These are phyloP conservation scores for Dicrurus megarhynchus DNA, from an alignment of 2,113 vertebrate species.

Conservation along the genomic window DNA sequence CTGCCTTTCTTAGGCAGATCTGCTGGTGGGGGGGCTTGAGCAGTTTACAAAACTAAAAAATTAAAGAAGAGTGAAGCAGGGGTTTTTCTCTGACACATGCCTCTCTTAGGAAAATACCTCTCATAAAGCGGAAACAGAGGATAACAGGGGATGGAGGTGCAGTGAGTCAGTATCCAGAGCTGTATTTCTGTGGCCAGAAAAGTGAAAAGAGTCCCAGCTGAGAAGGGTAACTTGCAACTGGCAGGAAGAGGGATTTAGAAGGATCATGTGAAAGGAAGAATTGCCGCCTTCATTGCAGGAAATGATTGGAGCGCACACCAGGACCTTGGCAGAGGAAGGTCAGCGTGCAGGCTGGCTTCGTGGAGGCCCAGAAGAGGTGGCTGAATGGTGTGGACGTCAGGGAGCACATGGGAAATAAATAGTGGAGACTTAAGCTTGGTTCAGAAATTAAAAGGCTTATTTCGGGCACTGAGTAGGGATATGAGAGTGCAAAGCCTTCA, in stretches of 20 bases:
- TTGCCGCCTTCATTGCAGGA: background rate
- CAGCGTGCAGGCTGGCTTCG: background rate
- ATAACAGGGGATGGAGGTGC: background rate
- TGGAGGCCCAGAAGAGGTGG: background rate
- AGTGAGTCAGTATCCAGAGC: background rate
- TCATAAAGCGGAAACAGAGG: background rate
- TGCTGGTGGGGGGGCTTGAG: background rate
- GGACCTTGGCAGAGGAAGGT: background rate
- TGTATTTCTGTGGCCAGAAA: background rate
- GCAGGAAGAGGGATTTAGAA: background rate
- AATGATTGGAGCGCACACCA: background rate
- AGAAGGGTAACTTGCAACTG: background rate
- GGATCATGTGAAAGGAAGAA: conserved; percentile 11
- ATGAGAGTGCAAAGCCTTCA: background rate
- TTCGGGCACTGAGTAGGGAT: background rate
- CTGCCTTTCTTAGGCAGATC: background rate
- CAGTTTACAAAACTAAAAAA: background rate
- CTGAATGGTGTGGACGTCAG: accelerated
- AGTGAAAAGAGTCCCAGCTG: background rate
- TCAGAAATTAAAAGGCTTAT: background rate
- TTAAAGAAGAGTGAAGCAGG: background rate
- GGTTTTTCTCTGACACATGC: background rate
- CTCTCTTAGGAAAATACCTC: conserved; percentile 13
- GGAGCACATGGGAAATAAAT: background rate
- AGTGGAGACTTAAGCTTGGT: background rate